Base-by-base conservation (phyloP, 2,113 vertebrate species). In the Phodopus roborovskii region DNA sequence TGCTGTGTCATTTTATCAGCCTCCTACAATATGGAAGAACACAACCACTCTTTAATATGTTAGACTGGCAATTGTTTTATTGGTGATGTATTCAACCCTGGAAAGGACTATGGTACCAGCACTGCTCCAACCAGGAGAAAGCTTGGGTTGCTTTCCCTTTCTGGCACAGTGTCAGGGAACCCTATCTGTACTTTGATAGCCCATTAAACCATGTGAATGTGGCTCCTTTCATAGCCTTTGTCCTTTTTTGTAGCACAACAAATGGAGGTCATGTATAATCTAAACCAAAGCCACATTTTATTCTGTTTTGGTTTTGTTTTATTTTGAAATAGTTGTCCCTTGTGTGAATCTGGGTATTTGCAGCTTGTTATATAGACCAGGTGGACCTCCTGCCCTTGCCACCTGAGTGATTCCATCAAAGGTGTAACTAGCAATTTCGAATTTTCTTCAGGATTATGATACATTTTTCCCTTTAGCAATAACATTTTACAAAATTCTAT, bases 281-380 rank as follows among this genome's bases (percentile, higher is more conserved):
- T 66, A 91, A 33, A 95, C 17, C 94, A 93, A 96, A 94, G 81
- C 87, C 66, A 5, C 50, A 94, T 73, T 97, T 83, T 93, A 48
- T 85, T 77, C 42, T 75, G 24, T 75, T 84, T 84, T 85, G 60
- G 28, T 85, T 66, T 66, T 45, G 39, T 66, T 48, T 48, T 39
- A 22, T 83, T 83, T 60, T 70, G 19, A 87, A 45, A 87, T 24
- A 24, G 30, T 45, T 30, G n/a, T 50, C 50, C 64, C 33, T 24
- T n/a, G 64, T 53, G 33, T 50, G 42, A 66, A 28, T 45, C 42
- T 50, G 48, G 30, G 11, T 66, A 42, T 66, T 62, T 48, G 39
- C 42, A 48, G 28, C 42, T 66, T 85, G 60, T 42, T 22, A 33
- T 33, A 48, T 20, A 85, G 62, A 64, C 28, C 42, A 66, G 28